phyloP scores from a whole-genome alignment of 2,888 invertebrate genomes.

The Fragum sueziense region DNA sequence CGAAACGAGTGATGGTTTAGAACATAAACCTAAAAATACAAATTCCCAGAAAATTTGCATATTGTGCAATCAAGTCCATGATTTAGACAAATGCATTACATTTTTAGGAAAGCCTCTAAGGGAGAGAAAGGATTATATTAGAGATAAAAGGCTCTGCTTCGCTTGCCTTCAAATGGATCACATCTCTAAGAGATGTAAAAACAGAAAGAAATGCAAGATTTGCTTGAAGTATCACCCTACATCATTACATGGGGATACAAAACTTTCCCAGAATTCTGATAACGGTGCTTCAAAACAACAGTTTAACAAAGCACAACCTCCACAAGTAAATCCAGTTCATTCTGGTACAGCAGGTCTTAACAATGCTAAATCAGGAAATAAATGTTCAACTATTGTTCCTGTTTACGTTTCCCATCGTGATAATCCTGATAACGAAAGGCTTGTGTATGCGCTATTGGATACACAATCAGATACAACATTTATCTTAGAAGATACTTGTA shows the following conservation, averaged over 20 bases:
- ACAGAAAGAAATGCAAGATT: conserved; percentile 37
- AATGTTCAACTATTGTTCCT: conserved; percentile 35
- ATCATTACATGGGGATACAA: conserved; percentile 47
- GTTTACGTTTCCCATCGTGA: conserved; percentile 50
- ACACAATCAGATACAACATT: conserved; percentile 61
- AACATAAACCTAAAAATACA: no score
- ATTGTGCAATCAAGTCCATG: conserved; percentile 39
- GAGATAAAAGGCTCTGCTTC: conserved; percentile 41
- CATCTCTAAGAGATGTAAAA: conserved; percentile 34
- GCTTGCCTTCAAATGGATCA: conserved; percentile 37
- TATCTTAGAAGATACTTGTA: conserved; percentile 38
- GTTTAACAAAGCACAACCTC: not conserved
- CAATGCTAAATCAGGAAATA: not conserved
- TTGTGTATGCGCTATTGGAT: conserved; percentile 63
- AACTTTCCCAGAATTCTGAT: not conserved
- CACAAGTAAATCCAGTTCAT: not conserved
- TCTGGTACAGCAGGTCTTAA: not conserved
- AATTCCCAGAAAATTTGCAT: no score
- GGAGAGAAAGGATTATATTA: conserved; percentile 45
- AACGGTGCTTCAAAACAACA: no score
- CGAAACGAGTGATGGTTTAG: not conserved
- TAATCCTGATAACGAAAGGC: conserved; percentile 48
- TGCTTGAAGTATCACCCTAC: conserved; percentile 41
- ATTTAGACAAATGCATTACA: conserved; percentile 31
- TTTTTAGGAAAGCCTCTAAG: conserved; percentile 32